Base-by-base conservation (phyloP, 2,113 vertebrate genomes). In the Pelecanus crispus region DNA sequence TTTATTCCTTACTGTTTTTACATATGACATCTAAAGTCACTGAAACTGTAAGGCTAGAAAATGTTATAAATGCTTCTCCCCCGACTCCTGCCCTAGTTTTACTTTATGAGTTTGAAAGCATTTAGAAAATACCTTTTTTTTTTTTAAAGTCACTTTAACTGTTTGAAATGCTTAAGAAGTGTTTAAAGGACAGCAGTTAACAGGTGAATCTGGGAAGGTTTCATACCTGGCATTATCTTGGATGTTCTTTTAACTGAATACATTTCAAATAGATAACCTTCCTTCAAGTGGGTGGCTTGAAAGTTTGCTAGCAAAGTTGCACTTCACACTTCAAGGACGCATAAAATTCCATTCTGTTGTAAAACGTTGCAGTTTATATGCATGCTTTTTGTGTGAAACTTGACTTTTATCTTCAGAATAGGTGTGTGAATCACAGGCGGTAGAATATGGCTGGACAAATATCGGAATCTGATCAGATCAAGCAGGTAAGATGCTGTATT, bases 391-490 rank as follows among this genome's bases (percentile, higher is more conserved):
- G 42, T 84, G 40, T 91, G 34, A 86, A 88, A 88, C 38, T 68
- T 0, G 0, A 22, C 13, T 94, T 72, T 70, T 88, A 4, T 93
- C 71, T 95, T 96, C 84, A 70, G 91, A 92, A 88, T 36, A 98
- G 97, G 98, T 97, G 84, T 86, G 86, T 93, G 85, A 95, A 75
- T 86, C 61, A 11, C 63, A 56, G 91, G 59, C 0, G 7, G 71
- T 86, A 88, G 95, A 97, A 93, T 38, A 99, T 99, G 99, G 98
- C 99, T 74, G 98, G 97, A 74, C 99, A 99, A 95, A 98, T 99
- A 92, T 96, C 99, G 7, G 99, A 99, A 97, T 97, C 99, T 32
- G 99, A 99, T 92, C 99, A 99, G 95, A 99, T 99, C 96, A 99
- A 99, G 97, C 99, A 99, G 99, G 99, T 99, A 96, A 98, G 97